phyloP scores from a whole-genome alignment of 1,140 invertebrate genomes.

The Bombus picipes region DNA sequence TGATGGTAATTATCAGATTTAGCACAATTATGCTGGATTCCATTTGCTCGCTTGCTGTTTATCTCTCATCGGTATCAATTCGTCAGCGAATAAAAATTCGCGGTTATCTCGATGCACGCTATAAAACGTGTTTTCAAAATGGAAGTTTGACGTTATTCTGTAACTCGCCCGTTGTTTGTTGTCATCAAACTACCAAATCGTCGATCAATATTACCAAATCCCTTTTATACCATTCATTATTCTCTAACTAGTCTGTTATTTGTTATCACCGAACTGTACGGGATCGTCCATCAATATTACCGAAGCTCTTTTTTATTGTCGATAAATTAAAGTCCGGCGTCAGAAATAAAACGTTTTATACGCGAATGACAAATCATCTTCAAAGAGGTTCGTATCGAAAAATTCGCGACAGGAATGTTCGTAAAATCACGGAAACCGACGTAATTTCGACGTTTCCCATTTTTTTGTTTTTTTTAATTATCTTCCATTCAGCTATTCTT shows the following conservation, averaged over 20 bases:
- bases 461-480: not conserved
- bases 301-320: not conserved
- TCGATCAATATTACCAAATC: conserved; percentile 10
- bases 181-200: not conserved
- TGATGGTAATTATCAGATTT: conserved; percentile 21
- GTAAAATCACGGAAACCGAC: too few species aligned
- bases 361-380: not conserved
- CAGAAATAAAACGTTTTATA: not conserved
- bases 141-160: not conserved
- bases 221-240: conserved; percentile 1
- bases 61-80: not conserved
- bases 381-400: not conserved
- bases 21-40: not conserved
- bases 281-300: not conserved
- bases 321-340: too few species aligned
- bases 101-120: not conserved
- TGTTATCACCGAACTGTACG: not conserved
- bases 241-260: not conserved
- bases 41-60: not conserved
- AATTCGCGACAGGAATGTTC: too few species aligned
- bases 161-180: not conserved
- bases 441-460: not conserved
- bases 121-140: not conserved
- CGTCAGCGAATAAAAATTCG: not conserved
- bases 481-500: too few species aligned